Conservation (phyloP, 2,888 invertebrate genomes). For the Cremastinae sp. region DNA sequence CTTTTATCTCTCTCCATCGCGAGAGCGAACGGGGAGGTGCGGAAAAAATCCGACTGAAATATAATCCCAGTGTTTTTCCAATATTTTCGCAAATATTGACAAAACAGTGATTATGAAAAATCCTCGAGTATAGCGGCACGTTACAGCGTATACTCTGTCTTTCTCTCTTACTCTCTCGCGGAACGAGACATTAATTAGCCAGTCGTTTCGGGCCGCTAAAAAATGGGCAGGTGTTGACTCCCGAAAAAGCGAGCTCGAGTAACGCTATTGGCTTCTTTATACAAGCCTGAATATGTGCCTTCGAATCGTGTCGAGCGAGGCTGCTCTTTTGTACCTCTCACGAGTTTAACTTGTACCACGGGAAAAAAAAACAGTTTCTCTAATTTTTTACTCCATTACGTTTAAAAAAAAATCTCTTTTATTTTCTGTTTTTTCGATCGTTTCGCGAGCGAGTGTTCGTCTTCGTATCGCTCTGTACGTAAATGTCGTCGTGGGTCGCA, state of each 20-base stretch:
- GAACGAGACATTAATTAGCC: constrained; percentile 43
- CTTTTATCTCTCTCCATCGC: constrained; percentile 6
- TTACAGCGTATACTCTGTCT: constrained; percentile 7
- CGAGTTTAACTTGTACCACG: constrained; percentile 44
- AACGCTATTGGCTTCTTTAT: constrained; percentile 46
- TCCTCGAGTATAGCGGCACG: not conserved
- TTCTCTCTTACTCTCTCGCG: no score
- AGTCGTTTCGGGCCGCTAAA: constrained; percentile 30
- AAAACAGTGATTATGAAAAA: not conserved
- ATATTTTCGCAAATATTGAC: constrained; percentile 1
- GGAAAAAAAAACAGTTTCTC: constrained; percentile 21
- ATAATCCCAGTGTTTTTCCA: no score
- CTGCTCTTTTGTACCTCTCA: constrained; percentile 44
- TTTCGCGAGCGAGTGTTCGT: constrained; percentile 1
- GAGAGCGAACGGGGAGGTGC: not conserved
- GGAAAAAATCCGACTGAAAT: not conserved
- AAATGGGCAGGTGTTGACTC: constrained; percentile 33
- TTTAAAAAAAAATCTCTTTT: not conserved
- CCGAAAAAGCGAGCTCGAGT: constrained; percentile 34
- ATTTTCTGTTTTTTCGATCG: not conserved
- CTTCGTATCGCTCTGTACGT: no score
- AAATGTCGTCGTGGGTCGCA: no score
- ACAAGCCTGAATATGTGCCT: constrained; percentile 30
- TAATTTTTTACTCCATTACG: not conserved
- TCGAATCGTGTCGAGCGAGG: constrained; percentile 38